Percentiles rank a stretch among this genome's conserved stretches.
phyloP scores from a whole-genome alignment of 2,888 invertebrate species.

The Eubasilissa splendida region DNA sequence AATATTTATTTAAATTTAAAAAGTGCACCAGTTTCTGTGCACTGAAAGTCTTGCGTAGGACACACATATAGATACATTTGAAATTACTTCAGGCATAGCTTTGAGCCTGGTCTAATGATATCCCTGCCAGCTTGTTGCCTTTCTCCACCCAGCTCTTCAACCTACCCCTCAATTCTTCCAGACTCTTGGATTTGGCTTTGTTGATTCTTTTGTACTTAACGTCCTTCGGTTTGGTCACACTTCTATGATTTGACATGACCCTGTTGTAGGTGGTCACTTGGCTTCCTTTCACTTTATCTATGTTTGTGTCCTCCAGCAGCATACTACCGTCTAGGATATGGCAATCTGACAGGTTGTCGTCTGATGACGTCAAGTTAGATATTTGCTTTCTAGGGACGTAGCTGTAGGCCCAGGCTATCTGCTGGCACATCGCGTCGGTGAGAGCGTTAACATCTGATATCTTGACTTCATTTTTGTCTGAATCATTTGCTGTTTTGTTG shows the following conservation, averaged over 20 bases:
- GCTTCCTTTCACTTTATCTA: slow-evolving; percentile 66
- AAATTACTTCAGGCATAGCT: slow-evolving; percentile 16
- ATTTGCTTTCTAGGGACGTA: slow-evolving; percentile 72
- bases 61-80: no score
- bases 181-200: slow-evolving; percentile 90
- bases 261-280: slow-evolving; percentile 86
- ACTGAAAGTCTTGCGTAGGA: no score
- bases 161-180: slow-evolving; percentile 87
- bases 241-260: slow-evolving; percentile 92
- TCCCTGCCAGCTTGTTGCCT: slow-evolving; percentile 78
- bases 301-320: slow-evolving; percentile 66
- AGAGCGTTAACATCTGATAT: slow-evolving; percentile 60
- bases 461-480: slow-evolving; percentile 63
- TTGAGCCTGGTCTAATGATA: slow-evolving; percentile 79
- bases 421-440: slow-evolving; percentile 60
- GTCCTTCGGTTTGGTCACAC: slow-evolving; percentile 92
- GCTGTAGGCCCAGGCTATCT: slow-evolving; percentile 68
- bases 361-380: slow-evolving; percentile 62
- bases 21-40: no score
- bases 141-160: slow-evolving; percentile 91
- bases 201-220: slow-evolving; percentile 93
- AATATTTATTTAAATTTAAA: no score
- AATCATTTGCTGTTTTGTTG: slow-evolving; percentile 68
- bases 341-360: slow-evolving; percentile 55
- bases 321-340: slow-evolving; percentile 57